Percentiles rank a stretch among this genome's conserved stretches.
These are phyloP conservation scores for Atherinosoma microstoma DNA, from an alignment of 2,797 vertebrate species.

Conservation along the genomic window DNA sequence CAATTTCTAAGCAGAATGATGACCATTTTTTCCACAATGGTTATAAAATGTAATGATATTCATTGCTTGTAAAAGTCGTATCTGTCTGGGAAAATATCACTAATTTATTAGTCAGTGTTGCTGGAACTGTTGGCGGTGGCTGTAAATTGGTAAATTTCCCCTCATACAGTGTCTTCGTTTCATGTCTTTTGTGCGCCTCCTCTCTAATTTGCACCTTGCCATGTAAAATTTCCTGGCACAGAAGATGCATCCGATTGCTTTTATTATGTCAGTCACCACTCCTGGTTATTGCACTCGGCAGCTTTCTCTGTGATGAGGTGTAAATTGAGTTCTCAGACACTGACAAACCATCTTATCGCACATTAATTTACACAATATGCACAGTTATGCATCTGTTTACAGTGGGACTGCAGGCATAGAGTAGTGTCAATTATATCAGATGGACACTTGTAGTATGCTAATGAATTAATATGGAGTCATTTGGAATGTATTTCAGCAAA, in stretches of 20 bases:
- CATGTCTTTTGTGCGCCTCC: conserved; percentile 1
- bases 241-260: not conserved
- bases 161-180: not conserved
- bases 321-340: conserved; percentile 4
- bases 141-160: conserved; percentile 9
- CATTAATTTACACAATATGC: not conserved
- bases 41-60: conserved; percentile 3
- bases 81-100: conserved; percentile 3
- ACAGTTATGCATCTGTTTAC: not conserved
- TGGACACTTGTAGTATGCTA: not conserved
- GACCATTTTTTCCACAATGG: not conserved
- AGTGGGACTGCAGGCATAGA: not conserved
- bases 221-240: not conserved
- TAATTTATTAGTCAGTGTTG: conserved; percentile 9
- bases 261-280: not conserved
- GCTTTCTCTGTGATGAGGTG: conserved; percentile 4
- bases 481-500: not conserved
- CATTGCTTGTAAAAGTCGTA: not conserved
- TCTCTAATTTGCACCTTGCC: conserved; percentile 2
- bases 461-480: too few relatives aligned
- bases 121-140: not conserved
- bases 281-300: not conserved
- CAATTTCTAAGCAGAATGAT: conserved; percentile 5
- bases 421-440: too few relatives aligned
- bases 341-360: not conserved